phyloP scores from a whole-genome alignment of 2,797 vertebrate species.

The Acipenser ruthenus region DNA sequence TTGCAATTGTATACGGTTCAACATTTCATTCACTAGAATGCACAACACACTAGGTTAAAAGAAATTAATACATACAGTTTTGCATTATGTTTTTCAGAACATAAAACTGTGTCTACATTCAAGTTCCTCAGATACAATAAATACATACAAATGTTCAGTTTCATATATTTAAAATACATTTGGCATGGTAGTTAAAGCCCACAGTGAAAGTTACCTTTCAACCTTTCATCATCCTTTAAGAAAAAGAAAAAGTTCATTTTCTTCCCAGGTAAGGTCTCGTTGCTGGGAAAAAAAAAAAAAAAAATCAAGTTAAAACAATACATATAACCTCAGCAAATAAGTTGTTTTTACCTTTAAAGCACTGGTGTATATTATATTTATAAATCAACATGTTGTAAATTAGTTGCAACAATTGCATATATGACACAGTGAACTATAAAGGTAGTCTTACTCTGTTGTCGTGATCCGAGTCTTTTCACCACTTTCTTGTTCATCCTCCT shows the following conservation, averaged over 20 bases:
- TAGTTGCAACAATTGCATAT: neutral
- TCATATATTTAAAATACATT: no score
- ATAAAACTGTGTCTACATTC: no score
- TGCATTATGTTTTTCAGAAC: no score
- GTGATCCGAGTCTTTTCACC: constrained; percentile 23
- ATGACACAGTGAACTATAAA: neutral
- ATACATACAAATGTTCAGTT: no score
- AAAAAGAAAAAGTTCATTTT: constrained; percentile 72
- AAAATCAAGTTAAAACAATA: neutral
- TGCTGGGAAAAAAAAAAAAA: constrained; percentile 43
- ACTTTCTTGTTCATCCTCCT: constrained; percentile 43
- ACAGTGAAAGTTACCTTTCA: constrained; percentile 57
- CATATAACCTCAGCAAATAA: neutral
- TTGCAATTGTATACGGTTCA: neutral
- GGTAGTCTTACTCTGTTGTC: constrained; percentile 33
- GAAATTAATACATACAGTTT: no score
- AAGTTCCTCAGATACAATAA: no score
- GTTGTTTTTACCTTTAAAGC: neutral
- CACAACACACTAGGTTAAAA: no score
- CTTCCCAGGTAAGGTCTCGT: constrained; percentile 29
- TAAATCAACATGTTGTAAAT: neutral
- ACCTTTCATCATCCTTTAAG: constrained; percentile 59
- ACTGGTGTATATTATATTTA: no score
- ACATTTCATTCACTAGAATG: no score
- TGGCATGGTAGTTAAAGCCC: no score